Conservation (phyloP, 2,797 vertebrate genomes). For the Pseudochromis fuscus region DNA sequence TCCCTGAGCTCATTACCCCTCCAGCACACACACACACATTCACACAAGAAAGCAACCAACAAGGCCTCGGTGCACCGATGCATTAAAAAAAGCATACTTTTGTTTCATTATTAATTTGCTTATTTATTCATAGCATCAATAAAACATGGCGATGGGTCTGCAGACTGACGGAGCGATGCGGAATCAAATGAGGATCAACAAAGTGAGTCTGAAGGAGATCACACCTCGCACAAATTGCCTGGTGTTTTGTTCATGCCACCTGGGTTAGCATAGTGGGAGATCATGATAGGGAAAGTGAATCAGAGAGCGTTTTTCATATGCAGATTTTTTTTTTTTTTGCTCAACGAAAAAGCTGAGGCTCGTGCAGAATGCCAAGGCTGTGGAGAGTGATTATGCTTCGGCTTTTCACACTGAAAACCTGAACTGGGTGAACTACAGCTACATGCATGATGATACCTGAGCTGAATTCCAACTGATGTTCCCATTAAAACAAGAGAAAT, state of each 20-base stretch:
- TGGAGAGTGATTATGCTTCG: slow-evolving; percentile 14
- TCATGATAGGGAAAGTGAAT: slow-evolving; percentile 28
- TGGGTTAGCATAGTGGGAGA: slow-evolving; percentile 43
- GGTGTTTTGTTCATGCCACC: slow-evolving; percentile 57
- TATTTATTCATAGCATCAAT: slow-evolving; percentile 79
- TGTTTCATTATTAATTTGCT: slow-evolving; percentile 80
- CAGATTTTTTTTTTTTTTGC: no score
- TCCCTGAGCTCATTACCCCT: slow-evolving; percentile 70
- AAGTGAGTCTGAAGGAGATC: slow-evolving; percentile 61
- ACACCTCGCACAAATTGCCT: slow-evolving; percentile 59
- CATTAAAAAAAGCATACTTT: slow-evolving; percentile 66
- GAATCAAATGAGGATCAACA: slow-evolving; percentile 66
- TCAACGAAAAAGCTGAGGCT: slow-evolving; percentile 18
- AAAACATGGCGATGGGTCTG: slow-evolving; percentile 63
- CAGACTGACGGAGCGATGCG: slow-evolving; percentile 37
- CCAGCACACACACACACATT: slow-evolving; percentile 28
- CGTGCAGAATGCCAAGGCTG: slow-evolving; percentile 7
- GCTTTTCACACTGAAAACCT: slow-evolving; percentile 20
- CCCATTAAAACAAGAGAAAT: neutral
- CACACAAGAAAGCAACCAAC: slow-evolving; percentile 18
- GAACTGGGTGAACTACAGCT: neutral
- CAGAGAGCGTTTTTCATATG: slow-evolving; percentile 39
- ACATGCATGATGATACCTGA: neutral
- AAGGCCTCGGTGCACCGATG: slow-evolving; percentile 32
- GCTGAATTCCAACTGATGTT: slow-evolving; percentile 13